Evolutionary conservation across 2,113 vertebrate species (phyloP), one percentile per base, ranked within the genome.

Genomic region (Eulemur macaco): DNA sequence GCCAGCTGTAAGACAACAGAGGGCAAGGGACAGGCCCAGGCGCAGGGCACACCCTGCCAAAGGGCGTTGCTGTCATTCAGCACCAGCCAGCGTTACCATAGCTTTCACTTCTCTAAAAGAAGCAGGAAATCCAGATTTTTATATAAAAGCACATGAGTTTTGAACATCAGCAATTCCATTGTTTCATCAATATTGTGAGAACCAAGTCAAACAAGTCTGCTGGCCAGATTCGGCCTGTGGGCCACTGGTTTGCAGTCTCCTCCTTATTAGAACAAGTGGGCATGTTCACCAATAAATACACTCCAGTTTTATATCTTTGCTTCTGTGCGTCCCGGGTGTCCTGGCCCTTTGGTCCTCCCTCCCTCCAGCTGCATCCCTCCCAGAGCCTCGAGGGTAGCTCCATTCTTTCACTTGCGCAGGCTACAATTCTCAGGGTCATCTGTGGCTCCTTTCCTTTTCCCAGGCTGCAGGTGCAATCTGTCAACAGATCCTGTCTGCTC

Each of bases 21-120:
- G 12, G 42, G 31, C 0, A 34, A 42, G 20, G n/a, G 23, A 74
- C 1, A 1, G 10, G 50, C 34, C 68, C 25, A 0, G 8, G 18
- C 50, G 14, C 25, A 80, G 6, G 29, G 5, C 56, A 39, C 1
- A 0, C 45, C 82, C 27, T 66, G 25, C 77, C 15, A 0, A 5
- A 80, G 50, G 34, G 9, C 13, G 18, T 29, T 2, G 8, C 45
- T 86, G 31, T 60, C 58, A 25, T 27, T 88, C 34, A 58, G 76
- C 17, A 13, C 73, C 83, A 85, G 6, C 27, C 37, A 29, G 6
- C 37, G 7, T 5, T 18, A 39, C 39, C 77, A 13, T 17, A 45
- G 17, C 58, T 82, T 15, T 71, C 18, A 47, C 60, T 73, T 63
- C 74, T 39, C 87, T 84, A 81, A 83, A 74, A 81, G 27, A 66